phyloP scores from a whole-genome alignment of 2,888 invertebrate species.

The Metallyticus violacea region DNA sequence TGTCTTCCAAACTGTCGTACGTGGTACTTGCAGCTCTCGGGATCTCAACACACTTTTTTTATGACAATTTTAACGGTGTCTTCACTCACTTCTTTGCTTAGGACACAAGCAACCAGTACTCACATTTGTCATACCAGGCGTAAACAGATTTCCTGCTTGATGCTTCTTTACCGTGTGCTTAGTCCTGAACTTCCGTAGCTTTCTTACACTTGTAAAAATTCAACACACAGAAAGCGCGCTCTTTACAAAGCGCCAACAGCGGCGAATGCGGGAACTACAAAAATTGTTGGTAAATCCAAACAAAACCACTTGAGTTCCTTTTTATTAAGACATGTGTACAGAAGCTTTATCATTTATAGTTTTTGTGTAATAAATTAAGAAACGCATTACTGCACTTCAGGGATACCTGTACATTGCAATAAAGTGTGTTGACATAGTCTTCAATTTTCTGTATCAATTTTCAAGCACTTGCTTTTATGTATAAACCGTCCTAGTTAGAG shows the following conservation, averaged over 20 bases:
- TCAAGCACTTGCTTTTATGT: too few species aligned
- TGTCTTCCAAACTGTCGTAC: not conserved
- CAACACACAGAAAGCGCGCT: not conserved
- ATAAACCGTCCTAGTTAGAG: too few species aligned
- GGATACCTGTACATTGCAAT: too few species aligned
- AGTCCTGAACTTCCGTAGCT: not conserved
- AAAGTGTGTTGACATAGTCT: too few species aligned
- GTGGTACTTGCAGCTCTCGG: not conserved
- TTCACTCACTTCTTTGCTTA: not conserved
- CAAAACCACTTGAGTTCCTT: not conserved
- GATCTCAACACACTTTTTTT: not conserved
- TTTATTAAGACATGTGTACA: not conserved
- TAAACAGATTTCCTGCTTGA: not conserved
- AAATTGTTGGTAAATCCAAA: not conserved
- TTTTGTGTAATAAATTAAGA: too few species aligned
- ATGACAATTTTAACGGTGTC: not conserved
- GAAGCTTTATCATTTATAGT: not conserved
- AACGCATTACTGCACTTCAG: too few species aligned
- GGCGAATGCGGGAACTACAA: not conserved
- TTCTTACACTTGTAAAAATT: not conserved
- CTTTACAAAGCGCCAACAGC: not conserved
- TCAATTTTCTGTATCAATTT: too few species aligned
- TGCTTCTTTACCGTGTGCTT: not conserved
- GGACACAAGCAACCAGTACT: too few species aligned
- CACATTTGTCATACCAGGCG: too few species aligned